Conservation (phyloP, 2,797 vertebrate species). For the Tapirus indicus region DNA sequence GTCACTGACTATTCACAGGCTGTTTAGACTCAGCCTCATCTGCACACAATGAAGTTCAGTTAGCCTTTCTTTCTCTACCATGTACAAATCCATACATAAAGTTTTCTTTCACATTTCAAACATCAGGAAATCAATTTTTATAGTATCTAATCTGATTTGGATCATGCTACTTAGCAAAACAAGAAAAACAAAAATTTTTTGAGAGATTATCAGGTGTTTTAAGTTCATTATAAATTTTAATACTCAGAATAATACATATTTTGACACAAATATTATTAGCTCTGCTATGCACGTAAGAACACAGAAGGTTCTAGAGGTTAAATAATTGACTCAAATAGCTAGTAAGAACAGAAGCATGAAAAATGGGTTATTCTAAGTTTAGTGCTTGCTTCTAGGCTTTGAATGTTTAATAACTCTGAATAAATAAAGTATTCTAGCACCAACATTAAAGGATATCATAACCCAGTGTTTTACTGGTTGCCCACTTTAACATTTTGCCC, state of each 20-base stretch:
- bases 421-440: too few relatives aligned
- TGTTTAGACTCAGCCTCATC: neutral
- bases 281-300: neutral
- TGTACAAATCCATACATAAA: neutral
- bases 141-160: neutral
- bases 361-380: neutral
- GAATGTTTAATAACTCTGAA: neutral
- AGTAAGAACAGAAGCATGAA: neutral
- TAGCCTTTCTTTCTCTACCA: neutral
- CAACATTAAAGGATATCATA: neutral
- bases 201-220: neutral
- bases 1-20: neutral
- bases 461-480: too few relatives aligned
- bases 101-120: too few relatives aligned
- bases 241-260: neutral
- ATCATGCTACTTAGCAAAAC: too few relatives aligned
- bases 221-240: neutral
- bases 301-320: neutral
- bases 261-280: neutral
- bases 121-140: too few relatives aligned
- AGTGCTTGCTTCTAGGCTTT: neutral
- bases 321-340: neutral
- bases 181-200: neutral
- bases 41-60: neutral
- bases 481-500: neutral